Conservation (phyloP, 2,888 invertebrate genomes). For the Therioaphis trifolii region DNA sequence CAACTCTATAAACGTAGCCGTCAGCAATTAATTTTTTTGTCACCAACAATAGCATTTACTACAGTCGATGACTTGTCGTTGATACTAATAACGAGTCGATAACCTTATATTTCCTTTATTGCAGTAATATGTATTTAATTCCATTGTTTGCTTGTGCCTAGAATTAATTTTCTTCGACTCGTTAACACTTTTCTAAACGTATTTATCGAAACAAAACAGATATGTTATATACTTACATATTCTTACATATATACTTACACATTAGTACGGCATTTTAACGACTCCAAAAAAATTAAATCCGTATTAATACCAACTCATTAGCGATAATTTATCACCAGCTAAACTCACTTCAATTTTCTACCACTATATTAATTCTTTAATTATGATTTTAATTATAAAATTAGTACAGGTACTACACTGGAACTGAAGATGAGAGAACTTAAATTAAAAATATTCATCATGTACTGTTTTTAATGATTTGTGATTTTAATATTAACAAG, state of each 20-base stretch:
- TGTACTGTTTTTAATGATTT: too few relatives aligned
- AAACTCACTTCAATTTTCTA: too few relatives aligned
- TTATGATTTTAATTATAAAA: too few relatives aligned
- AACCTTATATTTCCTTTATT: conserved; percentile 31
- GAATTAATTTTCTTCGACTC: conserved; percentile 22
- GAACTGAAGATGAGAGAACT: too few relatives aligned
- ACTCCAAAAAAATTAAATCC: conserved; percentile 11
- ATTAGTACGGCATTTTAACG: background rate
- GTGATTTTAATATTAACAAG: too few relatives aligned
- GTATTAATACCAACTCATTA: background rate
- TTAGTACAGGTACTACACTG: too few relatives aligned
- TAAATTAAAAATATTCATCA: too few relatives aligned
- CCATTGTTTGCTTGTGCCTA: background rate
- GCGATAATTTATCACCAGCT: conserved; percentile 3
- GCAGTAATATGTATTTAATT: background rate
- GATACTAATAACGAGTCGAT: conserved; percentile 39
- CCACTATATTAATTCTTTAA: too few relatives aligned
- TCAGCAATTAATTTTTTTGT: conserved; percentile 34
- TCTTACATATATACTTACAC: background rate
- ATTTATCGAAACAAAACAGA: conserved; percentile 9
- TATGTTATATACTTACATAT: too few relatives aligned
- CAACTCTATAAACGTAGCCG: background rate
- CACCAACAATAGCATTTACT: conserved; percentile 22
- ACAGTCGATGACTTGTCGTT: conserved; percentile 49
- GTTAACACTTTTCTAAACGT: background rate